phyloP scores from a whole-genome alignment of 2,113 vertebrate genomes.

The Hydrochoerus hydrochaeris region DNA sequence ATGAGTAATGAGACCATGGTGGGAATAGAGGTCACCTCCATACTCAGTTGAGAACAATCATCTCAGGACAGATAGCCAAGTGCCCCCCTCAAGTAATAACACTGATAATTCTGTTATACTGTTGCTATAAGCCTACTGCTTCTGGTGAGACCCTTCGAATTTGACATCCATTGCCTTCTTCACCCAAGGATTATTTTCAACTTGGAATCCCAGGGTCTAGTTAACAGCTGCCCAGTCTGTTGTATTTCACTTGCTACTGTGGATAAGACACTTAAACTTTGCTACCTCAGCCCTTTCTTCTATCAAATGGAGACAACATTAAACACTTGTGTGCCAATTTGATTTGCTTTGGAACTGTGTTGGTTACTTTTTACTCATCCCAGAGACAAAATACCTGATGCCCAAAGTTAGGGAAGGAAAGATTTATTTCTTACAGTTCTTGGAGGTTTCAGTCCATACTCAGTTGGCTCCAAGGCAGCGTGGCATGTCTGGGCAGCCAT shows the following conservation, averaged over 20 bases:
- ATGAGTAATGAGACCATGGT: neutral
- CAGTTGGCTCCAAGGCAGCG: no score
- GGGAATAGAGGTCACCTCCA: neutral
- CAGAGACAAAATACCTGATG: no score
- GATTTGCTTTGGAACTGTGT: no score
- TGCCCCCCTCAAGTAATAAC: neutral
- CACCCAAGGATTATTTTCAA: neutral
- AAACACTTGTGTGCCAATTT: neutral
- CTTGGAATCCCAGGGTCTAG: neutral
- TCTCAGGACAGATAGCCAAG: no score
- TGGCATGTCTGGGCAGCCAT: no score
- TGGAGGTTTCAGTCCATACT: no score
- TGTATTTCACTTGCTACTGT: neutral
- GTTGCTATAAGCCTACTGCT: no score
- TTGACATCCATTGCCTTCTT: neutral
- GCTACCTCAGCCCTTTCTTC: neutral
- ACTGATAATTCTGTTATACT: neutral
- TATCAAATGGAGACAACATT: neutral
- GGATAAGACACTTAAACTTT: neutral
- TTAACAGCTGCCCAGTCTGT: neutral
- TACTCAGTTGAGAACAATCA: neutral
- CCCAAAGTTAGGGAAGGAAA: no score
- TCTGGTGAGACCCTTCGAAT: neutral
- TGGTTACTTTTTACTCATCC: no score
- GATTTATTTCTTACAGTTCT: no score